Conservation (phyloP, 1,140 invertebrate species). For the Neuroterus valhalla region DNA sequence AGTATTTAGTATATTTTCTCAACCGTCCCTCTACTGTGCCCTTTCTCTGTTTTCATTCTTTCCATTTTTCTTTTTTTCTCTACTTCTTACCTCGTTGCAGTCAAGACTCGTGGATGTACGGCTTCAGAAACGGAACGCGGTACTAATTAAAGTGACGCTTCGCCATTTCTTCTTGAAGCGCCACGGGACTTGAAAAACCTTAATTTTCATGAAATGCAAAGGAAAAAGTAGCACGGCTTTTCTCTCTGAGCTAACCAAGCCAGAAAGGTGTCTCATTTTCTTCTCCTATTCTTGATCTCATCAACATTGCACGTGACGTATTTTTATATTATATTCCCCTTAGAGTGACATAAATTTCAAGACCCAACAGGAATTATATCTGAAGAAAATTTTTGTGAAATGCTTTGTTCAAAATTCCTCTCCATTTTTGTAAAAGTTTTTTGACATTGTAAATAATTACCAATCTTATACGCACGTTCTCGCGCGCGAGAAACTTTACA, state of each 20-base stretch:
- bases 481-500: too few species aligned
- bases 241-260: neutral
- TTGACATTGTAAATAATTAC: too few species aligned
- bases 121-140: neutral
- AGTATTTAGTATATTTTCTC: neutral
- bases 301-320: too few species aligned
- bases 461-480: too few species aligned
- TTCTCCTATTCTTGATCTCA: too few species aligned
- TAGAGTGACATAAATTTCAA: too few species aligned
- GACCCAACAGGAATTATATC: too few species aligned
- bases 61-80: neutral
- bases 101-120: constrained; percentile 16
- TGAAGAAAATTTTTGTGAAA: too few species aligned
- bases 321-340: too few species aligned
- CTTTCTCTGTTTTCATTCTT: neutral
- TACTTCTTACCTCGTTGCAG: constrained; percentile 25
- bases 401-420: too few species aligned
- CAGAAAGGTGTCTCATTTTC: too few species aligned
- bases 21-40: neutral
- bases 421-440: too few species aligned
- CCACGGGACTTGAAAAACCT: constrained; percentile 10
- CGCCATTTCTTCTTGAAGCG: neutral
- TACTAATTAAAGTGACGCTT: constrained; percentile 25
- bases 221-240: neutral
- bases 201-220: constrained; percentile 21